Evolutionary conservation across 2,797 vertebrate species (phyloP).

Genomic region (Poeciliopsis infans): DNA sequence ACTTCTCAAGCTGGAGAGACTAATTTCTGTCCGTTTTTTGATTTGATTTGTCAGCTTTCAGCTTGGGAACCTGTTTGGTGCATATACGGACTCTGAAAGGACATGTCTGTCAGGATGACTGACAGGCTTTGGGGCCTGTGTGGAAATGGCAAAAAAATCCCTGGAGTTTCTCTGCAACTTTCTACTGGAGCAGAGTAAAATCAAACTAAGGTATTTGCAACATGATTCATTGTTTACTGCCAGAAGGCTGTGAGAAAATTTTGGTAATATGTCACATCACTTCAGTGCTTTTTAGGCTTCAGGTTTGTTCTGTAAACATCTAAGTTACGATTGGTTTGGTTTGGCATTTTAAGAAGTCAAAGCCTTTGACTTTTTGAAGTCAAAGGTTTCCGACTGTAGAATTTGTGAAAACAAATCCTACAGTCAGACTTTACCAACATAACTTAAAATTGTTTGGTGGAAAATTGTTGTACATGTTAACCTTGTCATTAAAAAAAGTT

Average conservation of each 20-base stretch:
- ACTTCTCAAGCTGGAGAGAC: constrained; percentile 70
- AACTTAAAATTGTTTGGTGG: too few relatives aligned
- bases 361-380: not conserved
- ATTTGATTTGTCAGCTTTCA: constrained; percentile 76
- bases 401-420: too few relatives aligned
- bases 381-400: too few relatives aligned
- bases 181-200: constrained; percentile 52
- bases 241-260: constrained; percentile 25
- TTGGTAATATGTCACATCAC: constrained; percentile 9
- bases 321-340: not conserved
- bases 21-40: constrained; percentile 73
- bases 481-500: too few relatives aligned
- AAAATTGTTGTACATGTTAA: too few relatives aligned
- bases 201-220: constrained; percentile 46
- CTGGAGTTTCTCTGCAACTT: constrained; percentile 50
- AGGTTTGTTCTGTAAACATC: not conserved
- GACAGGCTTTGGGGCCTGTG: constrained; percentile 73
- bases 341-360: not conserved
- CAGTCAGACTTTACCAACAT: too few relatives aligned
- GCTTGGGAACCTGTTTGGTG: constrained; percentile 72
- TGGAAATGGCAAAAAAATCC: constrained; percentile 48
- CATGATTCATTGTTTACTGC: constrained; percentile 43
- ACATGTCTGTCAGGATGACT: constrained; percentile 77
- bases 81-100: constrained; percentile 70
- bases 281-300: not conserved